Base-by-base conservation (phyloP, 1,140 invertebrate genomes). In the Trichonephila inaurata region DNA sequence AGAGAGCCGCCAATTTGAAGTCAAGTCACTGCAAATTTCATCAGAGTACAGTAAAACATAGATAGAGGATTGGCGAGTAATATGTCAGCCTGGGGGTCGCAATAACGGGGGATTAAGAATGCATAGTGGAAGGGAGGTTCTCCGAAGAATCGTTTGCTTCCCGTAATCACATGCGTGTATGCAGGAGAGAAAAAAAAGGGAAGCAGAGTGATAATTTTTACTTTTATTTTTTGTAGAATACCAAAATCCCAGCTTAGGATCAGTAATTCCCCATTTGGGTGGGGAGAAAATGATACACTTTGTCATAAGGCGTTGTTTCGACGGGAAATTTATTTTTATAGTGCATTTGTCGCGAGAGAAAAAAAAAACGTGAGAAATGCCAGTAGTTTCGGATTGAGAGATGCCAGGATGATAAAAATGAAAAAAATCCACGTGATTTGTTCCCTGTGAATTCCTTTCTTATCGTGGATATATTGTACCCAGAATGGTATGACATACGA, bases 301-400 rank as follows among this genome's bases (percentile, higher is more conserved):
- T 90, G 89, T 90, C 89, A 44, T 81, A 61, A 16, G 33, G n/a
- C 83, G 83, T 91, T 91, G 90, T 91, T 91, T 51, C 88, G 69
- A 24, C 19, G 51, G 51, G 6, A 28, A 91, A 66, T 83, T 91
- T 85, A 83, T 83, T 83, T 91, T 91, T 91, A 91, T 85, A 21
- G 61, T 10, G 12, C 44, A 81, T 90, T 90, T 81, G 16, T 0
- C 69, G 69, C 10, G 51, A 24, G 44, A 21, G n/a, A n/a, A n/a
- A n/a, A 16, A 81, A 33, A 28, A 77, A 66, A 85, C 28, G 89
- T 83, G 90, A 83, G 90, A 64, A 83, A 91, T 85, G 90, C 24
- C 16, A 24, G 24, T 83, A 28, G 19, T 19, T 83, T 33, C n/a
- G 28, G 90, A 91, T 85, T 58, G 19, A 24, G n/a, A 24, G 61